phyloP scores from a whole-genome alignment of 2,888 invertebrate species.

The Ichneumoninae sp. region DNA sequence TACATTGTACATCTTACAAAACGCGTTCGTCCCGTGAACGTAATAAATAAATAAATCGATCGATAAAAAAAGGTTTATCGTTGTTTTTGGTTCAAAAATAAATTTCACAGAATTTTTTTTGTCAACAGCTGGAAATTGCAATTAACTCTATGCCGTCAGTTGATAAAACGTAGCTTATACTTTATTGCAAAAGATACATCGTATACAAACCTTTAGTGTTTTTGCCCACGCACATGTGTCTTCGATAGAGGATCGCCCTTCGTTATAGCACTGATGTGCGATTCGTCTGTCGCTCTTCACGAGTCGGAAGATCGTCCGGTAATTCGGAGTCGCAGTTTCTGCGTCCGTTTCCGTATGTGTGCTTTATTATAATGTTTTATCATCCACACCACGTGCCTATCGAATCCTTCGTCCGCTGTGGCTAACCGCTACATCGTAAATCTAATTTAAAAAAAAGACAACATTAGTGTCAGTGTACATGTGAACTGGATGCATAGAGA shows the following conservation, averaged over 20 bases:
- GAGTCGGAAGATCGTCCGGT: conserved; percentile 42
- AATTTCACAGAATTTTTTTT: no score
- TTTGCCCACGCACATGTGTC: conserved; percentile 67
- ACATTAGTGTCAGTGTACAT: neutral
- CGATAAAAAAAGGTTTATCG: no score
- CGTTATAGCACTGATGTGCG: conserved; percentile 33
- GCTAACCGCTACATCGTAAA: conserved; percentile 73
- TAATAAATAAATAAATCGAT: no score
- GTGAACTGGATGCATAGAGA: conserved; percentile 9
- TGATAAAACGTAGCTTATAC: neutral
- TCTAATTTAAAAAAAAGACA: conserved; percentile 55
- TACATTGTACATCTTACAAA: no score
- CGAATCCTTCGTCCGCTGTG: conserved; percentile 69
- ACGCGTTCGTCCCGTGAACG: no score
- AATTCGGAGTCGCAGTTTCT: conserved; percentile 30
- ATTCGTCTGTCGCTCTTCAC: conserved; percentile 8
- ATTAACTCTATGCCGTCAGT: neutral
- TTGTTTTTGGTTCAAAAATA: no score
- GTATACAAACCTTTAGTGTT: conserved; percentile 55
- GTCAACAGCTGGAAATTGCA: no score
- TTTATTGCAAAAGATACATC: neutral
- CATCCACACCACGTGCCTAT: conserved; percentile 43
- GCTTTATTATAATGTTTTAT: conserved; percentile 29
- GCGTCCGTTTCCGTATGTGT: neutral
- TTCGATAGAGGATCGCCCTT: conserved; percentile 53